Evolutionary conservation across 2,113 vertebrate genomes (phyloP), one percentile per base, ranked within the genome.

Genomic region (Donacobius atricapilla): DNA sequence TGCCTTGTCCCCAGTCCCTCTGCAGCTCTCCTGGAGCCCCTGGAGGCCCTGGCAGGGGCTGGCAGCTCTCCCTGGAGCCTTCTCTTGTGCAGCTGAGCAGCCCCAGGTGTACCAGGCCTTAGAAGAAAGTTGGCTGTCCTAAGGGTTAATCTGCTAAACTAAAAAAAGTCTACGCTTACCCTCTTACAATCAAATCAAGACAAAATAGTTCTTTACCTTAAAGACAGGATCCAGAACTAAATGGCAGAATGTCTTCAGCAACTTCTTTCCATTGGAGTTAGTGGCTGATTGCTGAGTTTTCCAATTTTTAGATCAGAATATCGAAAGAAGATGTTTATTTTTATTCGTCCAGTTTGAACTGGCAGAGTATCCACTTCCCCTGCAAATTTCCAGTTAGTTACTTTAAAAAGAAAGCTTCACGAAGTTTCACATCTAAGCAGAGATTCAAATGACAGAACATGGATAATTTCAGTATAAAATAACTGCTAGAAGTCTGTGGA

Each of bases 171-270:
- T 47, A 10, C 3, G 1, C 21, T 57, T 39, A 44, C 0, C 1
- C 6, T 13, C 14, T 42, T 81, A 45, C 11, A 40, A 24, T 18
- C 53, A 84, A 84, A 87, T 54, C 2, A 53, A 44, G 53, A 66
- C 3, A 51, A 70, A 86, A 50, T 14, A 56, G 1, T 39, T 20
- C n/a, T 73, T 75, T 83, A 97, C 95, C 94, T 97, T 97, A 75
- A 98, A 97, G 53, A 95, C 51, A 71, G 95, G 95, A 95, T 96
- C 93, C 82, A 97, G 69, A 77, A 97, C 86, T 17, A 96, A 87
- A 50, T 97, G 98, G 90, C 90, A 97, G 94, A 97, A 97, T 45
- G 94, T 97, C 27, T 96, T 95, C 39, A 97, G 96, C 33, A 98
- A 89, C 65, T 98, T 97, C 79, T 96, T 97, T 56, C 97, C 97